Percentiles rank a stretch among this genome's conserved stretches.
These are phyloP conservation scores for Silurus glanis DNA, from an alignment of 2,113 vertebrate species.

Conservation along the genomic window DNA sequence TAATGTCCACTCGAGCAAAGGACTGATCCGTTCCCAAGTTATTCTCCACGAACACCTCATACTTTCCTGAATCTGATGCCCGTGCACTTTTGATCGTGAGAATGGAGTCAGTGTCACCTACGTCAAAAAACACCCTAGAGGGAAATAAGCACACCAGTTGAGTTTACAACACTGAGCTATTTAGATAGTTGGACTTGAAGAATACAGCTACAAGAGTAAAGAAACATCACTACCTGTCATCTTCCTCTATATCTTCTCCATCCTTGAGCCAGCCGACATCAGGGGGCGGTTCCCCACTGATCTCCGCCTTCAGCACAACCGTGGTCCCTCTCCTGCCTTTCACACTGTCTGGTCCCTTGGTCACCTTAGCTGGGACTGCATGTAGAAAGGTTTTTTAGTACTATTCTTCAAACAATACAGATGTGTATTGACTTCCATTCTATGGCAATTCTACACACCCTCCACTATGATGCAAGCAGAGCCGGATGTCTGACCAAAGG, in stretches of 20 bases:
- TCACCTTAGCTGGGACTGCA: neutral
- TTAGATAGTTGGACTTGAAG: neutral
- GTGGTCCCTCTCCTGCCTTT: neutral
- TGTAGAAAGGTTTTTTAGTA: neutral
- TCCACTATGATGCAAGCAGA: neutral
- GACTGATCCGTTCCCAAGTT: conserved; percentile 3
- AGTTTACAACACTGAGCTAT: neutral
- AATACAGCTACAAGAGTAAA: neutral
- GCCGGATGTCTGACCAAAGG: neutral
- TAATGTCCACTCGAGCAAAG: conserved; percentile 4
- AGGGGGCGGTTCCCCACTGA: neutral
- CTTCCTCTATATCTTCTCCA: neutral
- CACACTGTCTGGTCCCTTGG: neutral
- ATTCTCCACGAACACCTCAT: neutral
- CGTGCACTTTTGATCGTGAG: neutral
- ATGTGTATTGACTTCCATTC: neutral
- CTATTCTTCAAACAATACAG: neutral
- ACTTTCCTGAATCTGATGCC: neutral
- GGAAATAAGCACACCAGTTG: neutral
- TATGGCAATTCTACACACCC: neutral
- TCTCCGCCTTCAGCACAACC: neutral
- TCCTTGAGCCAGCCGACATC: neutral
- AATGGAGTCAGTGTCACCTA: neutral
- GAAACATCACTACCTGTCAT: neutral
- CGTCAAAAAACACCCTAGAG: neutral